Percentiles rank a stretch among this genome's conserved stretches.
Evolutionary conservation across 1,140 invertebrate species (phyloP).

Genomic region (Nixonia krombeini): DNA sequence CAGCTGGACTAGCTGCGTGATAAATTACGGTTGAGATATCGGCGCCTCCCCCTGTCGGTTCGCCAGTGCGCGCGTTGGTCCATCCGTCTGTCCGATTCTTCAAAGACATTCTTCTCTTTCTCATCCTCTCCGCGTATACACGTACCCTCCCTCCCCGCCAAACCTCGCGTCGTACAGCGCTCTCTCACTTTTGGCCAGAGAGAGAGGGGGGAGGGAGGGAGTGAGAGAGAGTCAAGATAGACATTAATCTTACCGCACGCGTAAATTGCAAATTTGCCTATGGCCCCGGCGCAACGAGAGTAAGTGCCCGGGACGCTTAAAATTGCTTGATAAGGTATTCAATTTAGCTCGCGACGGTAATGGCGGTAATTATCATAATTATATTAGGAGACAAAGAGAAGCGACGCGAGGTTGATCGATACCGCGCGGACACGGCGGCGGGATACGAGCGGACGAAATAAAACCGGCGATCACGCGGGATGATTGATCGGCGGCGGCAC

Average conservation of each 20-base stretch:
- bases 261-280: slow-evolving; percentile 36
- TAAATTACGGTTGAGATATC: slow-evolving; percentile 66
- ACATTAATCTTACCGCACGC: slow-evolving; percentile 39
- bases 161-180: slow-evolving; percentile 10
- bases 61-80: slow-evolving; percentile 41
- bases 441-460: no score
- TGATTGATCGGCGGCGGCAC: no score
- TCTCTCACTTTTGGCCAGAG: slow-evolving; percentile 22
- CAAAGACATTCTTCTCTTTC: slow-evolving; percentile 52
- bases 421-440: no score
- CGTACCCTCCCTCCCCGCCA: slow-evolving; percentile 5
- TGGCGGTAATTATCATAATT: slow-evolving; percentile 2
- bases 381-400: background rate
- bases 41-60: slow-evolving; percentile 64
- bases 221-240: slow-evolving; percentile 9
- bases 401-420: no score
- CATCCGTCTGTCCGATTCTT: slow-evolving; percentile 45
- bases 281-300: slow-evolving; percentile 8
- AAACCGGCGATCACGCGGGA: no score
- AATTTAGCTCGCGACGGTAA: background rate
- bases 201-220: no score
- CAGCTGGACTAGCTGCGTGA: slow-evolving; percentile 55
- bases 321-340: background rate
- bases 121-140: slow-evolving; percentile 9
- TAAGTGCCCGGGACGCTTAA: slow-evolving; percentile 9